phyloP scores from a whole-genome alignment of 2,113 vertebrate species.

The Myrmecobius fasciatus region DNA sequence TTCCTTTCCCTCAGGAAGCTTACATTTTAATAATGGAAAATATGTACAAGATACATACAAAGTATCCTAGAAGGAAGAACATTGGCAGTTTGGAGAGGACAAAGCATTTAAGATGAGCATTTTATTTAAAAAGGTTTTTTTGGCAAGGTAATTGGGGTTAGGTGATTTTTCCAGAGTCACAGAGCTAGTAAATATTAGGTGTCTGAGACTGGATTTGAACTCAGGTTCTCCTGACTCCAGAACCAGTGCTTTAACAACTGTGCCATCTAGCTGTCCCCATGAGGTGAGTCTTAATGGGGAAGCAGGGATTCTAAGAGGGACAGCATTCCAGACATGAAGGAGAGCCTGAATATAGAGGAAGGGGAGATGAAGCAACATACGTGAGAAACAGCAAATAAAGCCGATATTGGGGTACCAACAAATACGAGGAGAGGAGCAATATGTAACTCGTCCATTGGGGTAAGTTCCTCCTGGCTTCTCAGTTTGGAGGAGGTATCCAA shows the following conservation, averaged over 20 bases:
- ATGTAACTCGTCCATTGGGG: neutral
- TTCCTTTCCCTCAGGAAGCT: neutral
- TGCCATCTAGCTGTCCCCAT: too few relatives aligned
- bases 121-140: too few relatives aligned
- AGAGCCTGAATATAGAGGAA: neutral
- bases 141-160: too few relatives aligned
- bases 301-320: neutral
- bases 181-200: too few relatives aligned
- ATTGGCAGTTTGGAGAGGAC: too few relatives aligned
- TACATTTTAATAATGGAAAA: neutral
- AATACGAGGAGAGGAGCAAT: neutral
- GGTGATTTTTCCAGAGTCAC: too few relatives aligned
- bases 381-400: neutral
- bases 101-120: too few relatives aligned
- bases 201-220: too few relatives aligned
- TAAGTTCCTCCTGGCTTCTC: too few relatives aligned
- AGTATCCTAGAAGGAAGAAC: neutral
- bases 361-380: neutral
- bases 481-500: too few relatives aligned
- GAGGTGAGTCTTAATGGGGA: neutral
- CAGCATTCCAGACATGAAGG: neutral
- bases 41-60: neutral
- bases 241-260: too few relatives aligned
- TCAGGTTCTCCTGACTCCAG: too few relatives aligned
- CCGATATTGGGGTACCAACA: neutral